Percentiles rank a stretch among this genome's conserved stretches.
phyloP scores from a whole-genome alignment of 2,113 vertebrate genomes.

The Prietella phreatophila region DNA sequence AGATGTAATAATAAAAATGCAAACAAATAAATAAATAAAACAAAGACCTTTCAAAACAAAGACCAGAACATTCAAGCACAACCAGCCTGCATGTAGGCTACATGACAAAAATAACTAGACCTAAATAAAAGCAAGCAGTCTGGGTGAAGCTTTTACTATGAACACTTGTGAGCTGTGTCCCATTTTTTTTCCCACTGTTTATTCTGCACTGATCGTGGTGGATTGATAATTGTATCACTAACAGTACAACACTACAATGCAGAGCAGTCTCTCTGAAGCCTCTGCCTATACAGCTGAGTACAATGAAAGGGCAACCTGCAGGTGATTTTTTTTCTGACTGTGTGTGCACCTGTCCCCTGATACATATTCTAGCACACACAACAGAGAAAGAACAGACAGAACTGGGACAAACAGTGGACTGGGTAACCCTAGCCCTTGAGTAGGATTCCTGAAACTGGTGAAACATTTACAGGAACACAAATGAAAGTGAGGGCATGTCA shows the following conservation, averaged over 20 bases:
- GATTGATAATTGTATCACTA: neutral
- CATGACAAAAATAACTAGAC: constrained; percentile 32
- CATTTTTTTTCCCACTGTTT: neutral
- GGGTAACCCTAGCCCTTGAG: constrained; percentile 10
- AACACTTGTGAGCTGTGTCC: constrained; percentile 12
- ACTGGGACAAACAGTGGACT: constrained; percentile 45
- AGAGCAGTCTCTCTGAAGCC: neutral
- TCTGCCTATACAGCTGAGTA: constrained; percentile 10
- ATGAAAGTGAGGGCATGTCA: neutral
- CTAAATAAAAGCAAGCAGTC: constrained; percentile 26
- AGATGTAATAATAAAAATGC: neutral
- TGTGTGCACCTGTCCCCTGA: constrained; percentile 29
- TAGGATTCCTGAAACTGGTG: constrained; percentile 27
- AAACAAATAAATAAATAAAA: neutral
- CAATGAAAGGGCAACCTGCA: constrained; percentile 11
- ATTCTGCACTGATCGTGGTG: neutral
- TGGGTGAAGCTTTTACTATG: constrained; percentile 12
- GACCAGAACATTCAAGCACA: constrained; percentile 1
- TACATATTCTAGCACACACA: constrained; percentile 52
- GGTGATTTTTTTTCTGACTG: constrained; percentile 23
- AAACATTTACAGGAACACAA: constrained; percentile 16
- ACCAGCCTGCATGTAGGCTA: constrained; percentile 3
- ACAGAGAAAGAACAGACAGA: constrained; percentile 49
- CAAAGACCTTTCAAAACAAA: constrained; percentile 2
- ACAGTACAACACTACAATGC: neutral